Base-by-base conservation (phyloP, 2,113 vertebrate genomes). In the Ophthalmotilapia sp. region DNA sequence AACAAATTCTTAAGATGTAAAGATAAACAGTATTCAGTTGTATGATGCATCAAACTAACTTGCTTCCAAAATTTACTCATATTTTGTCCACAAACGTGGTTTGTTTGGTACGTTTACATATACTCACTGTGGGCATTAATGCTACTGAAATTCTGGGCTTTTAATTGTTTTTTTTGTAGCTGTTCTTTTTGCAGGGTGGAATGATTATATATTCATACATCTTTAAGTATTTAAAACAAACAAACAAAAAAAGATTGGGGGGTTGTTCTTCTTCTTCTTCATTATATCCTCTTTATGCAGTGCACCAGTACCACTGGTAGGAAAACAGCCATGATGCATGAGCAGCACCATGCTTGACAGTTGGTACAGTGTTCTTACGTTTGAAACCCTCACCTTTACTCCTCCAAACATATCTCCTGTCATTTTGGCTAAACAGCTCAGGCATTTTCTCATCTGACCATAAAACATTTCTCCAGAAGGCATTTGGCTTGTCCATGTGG, bases 261-360 rank as follows among this genome's bases (percentile, higher is more conserved):
- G 8, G 14, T 29, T 19, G 56, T 60, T 33, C 2, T 60, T 60
- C 0, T 12, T 54, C 0, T 12, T 65, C 31, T n/a, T 65, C 17
- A 36, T 65, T 65, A 36, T 65, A 65, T 65, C 17, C 17, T 36
- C 9, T 65, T n/a, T 36, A 62, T 62, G 9, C 58, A 4, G 31
- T 19, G 58, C 9, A 36, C 31, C 58, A 62, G 58, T 62, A 36
- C 58, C 17, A 36, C 58, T 62, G 58, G 31, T 1, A 62, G 58
- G 29, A 62, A 62, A 62, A 62, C 17, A 62, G 58, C 58, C 58
- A 62, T 62, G 31, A 62, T 60, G 56, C 29, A 60, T 60, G 56
- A 60, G 56, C 29, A 60, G 60, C 31, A 36, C 2, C 17, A 7
- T 65, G 60, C 19, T 38, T 65, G 33, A 38, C 60, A 36, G 55